Base-by-base conservation (phyloP, 2,797 vertebrate genomes). In the Melanotaenia nigrans region DNA sequence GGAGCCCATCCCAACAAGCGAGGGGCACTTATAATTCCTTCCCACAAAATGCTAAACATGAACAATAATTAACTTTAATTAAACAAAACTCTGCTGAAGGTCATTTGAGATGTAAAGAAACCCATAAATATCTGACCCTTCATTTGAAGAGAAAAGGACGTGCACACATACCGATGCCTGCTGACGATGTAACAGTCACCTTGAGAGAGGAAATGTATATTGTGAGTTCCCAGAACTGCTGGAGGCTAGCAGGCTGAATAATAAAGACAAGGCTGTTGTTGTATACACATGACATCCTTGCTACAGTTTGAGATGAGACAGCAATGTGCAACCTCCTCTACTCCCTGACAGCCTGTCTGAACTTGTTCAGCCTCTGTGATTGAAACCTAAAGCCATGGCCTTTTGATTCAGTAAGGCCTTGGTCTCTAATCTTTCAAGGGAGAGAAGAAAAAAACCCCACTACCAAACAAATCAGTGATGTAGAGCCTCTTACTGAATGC, bases 141-240 rank as follows among this genome's bases (percentile, higher is more conserved):
- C 40, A 65, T 51, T 40, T 32, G 57, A 32, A 40, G 0, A 35
- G 10, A 63, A 28, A 54, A 68, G 61, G 24, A 24, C 28, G 18
- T 33, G 16, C 1, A 1, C 5, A 35, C 18, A 4, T 32, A 60
- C 22, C 75, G 72, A 68, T 12, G 45, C 36, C 65, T 45, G 57
- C 47, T 35, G 65, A 54, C 57, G 64, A 32, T 81, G 60, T 79
- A 64, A 73, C 0, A 0, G 56, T 56, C 20, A 65, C 42, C 55
- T 60, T 73, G 77, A 75, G 76, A 74, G 12, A 38, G 30, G 22
- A 75, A 55, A 77, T 33, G 36, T 24, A 49, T 75, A 36, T 64
- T 32, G 66, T 2, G 8, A 69, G 58, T 64, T 65, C 65, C 73
- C 53, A 22, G n/a, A 60, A 61, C 45, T 22, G 12, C 14, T 75